phyloP scores from a whole-genome alignment of 1,140 invertebrate genomes.

The Drosophila watanabei region DNA sequence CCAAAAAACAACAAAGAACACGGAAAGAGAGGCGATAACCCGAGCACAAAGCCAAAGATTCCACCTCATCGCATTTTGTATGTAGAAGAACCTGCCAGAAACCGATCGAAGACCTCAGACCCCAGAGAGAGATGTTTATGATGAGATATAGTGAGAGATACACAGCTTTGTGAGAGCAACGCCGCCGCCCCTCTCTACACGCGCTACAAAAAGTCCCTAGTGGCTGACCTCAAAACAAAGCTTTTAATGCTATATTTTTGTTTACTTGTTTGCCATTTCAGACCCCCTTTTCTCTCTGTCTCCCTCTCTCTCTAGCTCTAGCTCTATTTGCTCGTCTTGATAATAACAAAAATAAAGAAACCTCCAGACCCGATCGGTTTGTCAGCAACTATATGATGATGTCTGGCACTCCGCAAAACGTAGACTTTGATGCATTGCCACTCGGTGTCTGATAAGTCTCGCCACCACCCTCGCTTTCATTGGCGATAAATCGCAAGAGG shows the following conservation, averaged over 20 bases:
- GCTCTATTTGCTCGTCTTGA: constrained; percentile 28
- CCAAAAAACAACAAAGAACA: constrained; percentile 28
- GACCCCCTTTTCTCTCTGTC: neutral
- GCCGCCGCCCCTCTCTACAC: constrained; percentile 9
- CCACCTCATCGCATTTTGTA: neutral
- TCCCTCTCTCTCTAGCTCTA: constrained; percentile 1
- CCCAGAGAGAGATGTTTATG: neutral
- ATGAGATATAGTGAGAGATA: constrained; percentile 7
- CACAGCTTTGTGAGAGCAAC: neutral
- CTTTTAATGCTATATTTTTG: constrained; percentile 54
- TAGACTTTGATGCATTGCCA: constrained; percentile 51
- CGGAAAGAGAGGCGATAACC: constrained; percentile 42
- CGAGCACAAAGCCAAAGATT: constrained; percentile 24
- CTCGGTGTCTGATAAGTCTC: constrained; percentile 19
- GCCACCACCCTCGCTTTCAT: constrained; percentile 45
- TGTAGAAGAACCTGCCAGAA: constrained; percentile 51
- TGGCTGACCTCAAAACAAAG: constrained; percentile 55
- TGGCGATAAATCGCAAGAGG: constrained; percentile 26
- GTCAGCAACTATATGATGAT: constrained; percentile 11
- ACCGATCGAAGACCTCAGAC: constrained; percentile 13
- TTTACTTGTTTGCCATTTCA: constrained; percentile 51
- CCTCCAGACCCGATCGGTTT: constrained; percentile 36
- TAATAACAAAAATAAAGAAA: constrained; percentile 24
- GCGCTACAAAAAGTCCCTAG: constrained; percentile 12
- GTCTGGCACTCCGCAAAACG: constrained; percentile 35